These are phyloP conservation scores for Athalia circularis DNA, from an alignment of 2,888 invertebrate genomes.

Conservation along the genomic window DNA sequence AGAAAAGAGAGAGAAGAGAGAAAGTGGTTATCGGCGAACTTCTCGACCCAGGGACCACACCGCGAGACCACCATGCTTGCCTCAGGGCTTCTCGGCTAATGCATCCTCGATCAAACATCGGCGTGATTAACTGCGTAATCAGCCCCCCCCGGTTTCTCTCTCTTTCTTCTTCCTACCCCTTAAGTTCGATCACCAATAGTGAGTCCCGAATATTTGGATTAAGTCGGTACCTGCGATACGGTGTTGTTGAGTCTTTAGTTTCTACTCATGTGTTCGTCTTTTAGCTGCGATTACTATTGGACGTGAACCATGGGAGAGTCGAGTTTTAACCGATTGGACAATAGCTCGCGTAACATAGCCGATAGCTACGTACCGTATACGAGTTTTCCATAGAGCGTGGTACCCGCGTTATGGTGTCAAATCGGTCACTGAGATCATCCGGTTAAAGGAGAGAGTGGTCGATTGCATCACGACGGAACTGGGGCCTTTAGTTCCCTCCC, in stretches of 20 bases:
- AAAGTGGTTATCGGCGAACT: constrained; percentile 47
- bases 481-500: neutral
- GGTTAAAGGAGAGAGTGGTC: constrained; percentile 33
- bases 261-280: neutral
- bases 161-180: neutral
- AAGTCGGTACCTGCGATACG: neutral
- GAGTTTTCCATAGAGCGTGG: neutral
- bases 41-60: constrained; percentile 67
- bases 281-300: neutral
- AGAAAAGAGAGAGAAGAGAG: constrained; percentile 46
- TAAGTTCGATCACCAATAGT: constrained; percentile 31
- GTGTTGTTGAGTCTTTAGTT: neutral
- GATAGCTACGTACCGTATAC: neutral
- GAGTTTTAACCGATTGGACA: constrained; percentile 21
- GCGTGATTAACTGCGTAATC: constrained; percentile 62
- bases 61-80: constrained; percentile 71
- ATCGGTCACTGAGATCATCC: constrained; percentile 38
- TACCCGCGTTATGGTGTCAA: constrained; percentile 7
- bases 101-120: constrained; percentile 67
- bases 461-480: constrained; percentile 36
- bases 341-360: constrained; percentile 9
- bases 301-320: neutral
- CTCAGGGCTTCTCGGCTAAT: constrained; percentile 63
- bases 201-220: constrained; percentile 13
- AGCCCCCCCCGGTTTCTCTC: constrained; percentile 44